Percentiles rank a stretch among this genome's conserved stretches.
phyloP scores from a whole-genome alignment of 2,797 vertebrate genomes.

The Aldrovandia affinis region DNA sequence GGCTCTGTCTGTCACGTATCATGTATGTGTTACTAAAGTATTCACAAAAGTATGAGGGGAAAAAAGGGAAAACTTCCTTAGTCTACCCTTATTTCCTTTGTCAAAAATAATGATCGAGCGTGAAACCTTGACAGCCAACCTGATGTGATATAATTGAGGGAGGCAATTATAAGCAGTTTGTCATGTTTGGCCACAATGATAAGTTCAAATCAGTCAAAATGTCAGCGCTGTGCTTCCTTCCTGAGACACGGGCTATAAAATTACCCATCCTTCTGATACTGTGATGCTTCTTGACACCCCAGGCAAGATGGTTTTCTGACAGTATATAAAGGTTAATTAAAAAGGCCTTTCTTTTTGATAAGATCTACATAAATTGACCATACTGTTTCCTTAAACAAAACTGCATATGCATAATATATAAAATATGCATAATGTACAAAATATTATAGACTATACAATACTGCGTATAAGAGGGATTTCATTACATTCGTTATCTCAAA shows the following conservation, averaged over 20 bases:
- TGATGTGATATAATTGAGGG: not conserved
- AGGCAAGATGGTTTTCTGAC: not conserved
- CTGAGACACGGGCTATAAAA: not conserved
- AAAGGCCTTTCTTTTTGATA: not conserved
- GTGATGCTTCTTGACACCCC: not conserved
- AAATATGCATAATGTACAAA: not conserved
- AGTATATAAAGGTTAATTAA: not conserved
- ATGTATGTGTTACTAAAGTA: too few relatives aligned
- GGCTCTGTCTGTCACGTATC: too few relatives aligned
- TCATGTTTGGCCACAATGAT: slow-evolving; percentile 6
- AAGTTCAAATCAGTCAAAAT: slow-evolving; percentile 3
- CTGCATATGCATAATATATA: not conserved
- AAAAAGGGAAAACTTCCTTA: too few relatives aligned
- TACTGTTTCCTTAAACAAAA: not conserved
- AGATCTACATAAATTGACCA: not conserved
- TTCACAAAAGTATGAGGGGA: too few relatives aligned
- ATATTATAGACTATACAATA: too few relatives aligned
- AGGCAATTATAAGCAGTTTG: not conserved
- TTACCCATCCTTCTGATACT: not conserved
- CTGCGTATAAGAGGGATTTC: too few relatives aligned
- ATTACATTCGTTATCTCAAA: not conserved
- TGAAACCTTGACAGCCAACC: not conserved
- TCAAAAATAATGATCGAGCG: too few relatives aligned
- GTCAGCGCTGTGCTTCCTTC: not conserved
- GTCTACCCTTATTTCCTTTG: not conserved